Percentiles rank a stretch among this genome's conserved stretches.
Evolutionary conservation across 2,888 invertebrate genomes (phyloP).

Genomic region (Spodoptera littoralis): DNA sequence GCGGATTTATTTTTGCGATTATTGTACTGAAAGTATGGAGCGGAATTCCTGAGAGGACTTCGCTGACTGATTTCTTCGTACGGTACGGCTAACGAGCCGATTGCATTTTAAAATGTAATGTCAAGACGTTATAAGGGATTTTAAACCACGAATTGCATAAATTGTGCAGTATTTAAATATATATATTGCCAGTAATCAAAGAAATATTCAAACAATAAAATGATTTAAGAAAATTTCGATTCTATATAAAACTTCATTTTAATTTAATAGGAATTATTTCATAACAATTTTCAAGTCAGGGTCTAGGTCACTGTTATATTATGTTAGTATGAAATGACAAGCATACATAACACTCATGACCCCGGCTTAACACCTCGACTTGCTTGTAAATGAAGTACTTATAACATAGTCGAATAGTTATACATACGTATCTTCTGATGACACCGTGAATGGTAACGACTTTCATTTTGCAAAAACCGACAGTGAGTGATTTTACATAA

Average conservation of each 20-base stretch:
- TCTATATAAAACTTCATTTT: too few relatives aligned
- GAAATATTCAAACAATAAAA: too few relatives aligned
- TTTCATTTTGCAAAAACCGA: background rate
- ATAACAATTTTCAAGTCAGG: conserved; percentile 10
- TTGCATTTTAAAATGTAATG: conserved; percentile 22
- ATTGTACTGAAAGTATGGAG: conserved; percentile 58
- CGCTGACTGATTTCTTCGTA: conserved; percentile 8
- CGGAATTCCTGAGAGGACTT: conserved; percentile 32
- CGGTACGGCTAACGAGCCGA: conserved; percentile 2
- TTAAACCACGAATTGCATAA: too few relatives aligned
- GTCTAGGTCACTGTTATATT: conserved; percentile 12
- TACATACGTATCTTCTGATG: background rate
- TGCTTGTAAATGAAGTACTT: conserved; percentile 1
- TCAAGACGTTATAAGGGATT: too few relatives aligned
- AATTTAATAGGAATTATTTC: too few relatives aligned
- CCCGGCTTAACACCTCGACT: background rate
- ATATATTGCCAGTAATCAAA: too few relatives aligned
- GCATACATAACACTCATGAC: conserved; percentile 21
- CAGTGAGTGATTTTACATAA: background rate
- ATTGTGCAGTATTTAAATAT: too few relatives aligned
- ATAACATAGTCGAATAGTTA: background rate
- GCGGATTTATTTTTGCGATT: conserved; percentile 72
- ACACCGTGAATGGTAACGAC: too few relatives aligned
- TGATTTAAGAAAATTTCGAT: too few relatives aligned
- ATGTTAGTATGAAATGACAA: conserved; percentile 4